Evolutionary conservation across 1,140 invertebrate species (phyloP).

Genomic region (Lethrus apterus): DNA sequence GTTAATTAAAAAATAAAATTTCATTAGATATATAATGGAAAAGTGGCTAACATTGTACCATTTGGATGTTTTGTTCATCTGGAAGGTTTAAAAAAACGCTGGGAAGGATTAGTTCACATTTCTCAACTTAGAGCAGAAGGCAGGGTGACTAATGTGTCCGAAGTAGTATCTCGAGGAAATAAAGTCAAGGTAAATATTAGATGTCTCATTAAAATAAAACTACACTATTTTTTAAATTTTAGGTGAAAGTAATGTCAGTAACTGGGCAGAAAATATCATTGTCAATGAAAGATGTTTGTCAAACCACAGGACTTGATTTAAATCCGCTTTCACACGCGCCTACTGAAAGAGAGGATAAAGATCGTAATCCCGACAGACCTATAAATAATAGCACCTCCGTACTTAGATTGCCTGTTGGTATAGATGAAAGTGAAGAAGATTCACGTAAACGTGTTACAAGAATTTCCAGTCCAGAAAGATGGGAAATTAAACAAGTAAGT

Average conservation of each 20-base stretch:
- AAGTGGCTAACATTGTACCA: conserved; percentile 90
- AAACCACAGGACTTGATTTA: conserved; percentile 88
- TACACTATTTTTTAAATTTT: conserved; percentile 12
- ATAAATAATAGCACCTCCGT: conserved; percentile 49
- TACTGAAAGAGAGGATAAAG: conserved; percentile 57
- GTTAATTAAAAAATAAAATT: too few species aligned
- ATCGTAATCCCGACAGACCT: conserved; percentile 83
- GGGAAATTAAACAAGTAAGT: conserved; percentile 68
- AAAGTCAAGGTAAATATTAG: conserved; percentile 70
- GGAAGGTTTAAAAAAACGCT: conserved; percentile 78
- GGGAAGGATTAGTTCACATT: conserved; percentile 97
- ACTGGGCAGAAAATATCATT: conserved; percentile 92
- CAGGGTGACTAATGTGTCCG: conserved; percentile 86
- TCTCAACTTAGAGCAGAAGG: conserved; percentile 91
- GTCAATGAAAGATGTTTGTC: conserved; percentile 98
- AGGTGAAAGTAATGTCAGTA: conserved; percentile 79
- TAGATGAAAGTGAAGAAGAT: conserved; percentile 67
- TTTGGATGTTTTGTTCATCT: conserved; percentile 98
- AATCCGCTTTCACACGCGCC: conserved; percentile 71
- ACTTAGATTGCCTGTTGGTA: conserved; percentile 57
- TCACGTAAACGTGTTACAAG: conserved; percentile 77
- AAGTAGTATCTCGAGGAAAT: conserved; percentile 86
- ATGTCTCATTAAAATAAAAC: conserved; percentile 2
- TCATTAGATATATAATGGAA: conserved; percentile 92
- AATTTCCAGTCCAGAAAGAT: conserved; percentile 92